Evolutionary conservation across 2,113 vertebrate species (phyloP).

Genomic region (Zosterops lateralis): DNA sequence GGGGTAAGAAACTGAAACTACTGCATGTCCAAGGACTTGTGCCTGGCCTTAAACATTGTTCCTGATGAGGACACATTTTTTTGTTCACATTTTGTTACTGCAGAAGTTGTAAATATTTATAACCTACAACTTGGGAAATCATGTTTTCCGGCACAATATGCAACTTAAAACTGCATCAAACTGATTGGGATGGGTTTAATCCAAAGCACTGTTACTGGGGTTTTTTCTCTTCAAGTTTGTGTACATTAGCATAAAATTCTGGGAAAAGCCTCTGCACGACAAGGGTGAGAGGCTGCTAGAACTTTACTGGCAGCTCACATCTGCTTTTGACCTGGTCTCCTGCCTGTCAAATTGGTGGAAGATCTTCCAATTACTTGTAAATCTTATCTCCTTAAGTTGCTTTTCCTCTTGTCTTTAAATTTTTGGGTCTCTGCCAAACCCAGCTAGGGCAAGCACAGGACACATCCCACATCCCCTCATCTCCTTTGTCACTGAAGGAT

Average conservation of each 20-base stretch:
- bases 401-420: conserved; percentile 13
- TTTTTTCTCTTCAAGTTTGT: background rate
- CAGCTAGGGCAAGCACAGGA: background rate
- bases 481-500: background rate
- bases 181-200: conserved; percentile 16
- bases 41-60: background rate
- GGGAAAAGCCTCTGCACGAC: background rate
- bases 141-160: background rate
- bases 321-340: conserved; percentile 7
- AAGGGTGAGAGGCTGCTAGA: conserved; percentile 4
- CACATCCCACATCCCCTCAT: background rate
- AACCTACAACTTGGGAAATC: background rate
- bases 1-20: background rate
- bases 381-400: conserved; percentile 27
- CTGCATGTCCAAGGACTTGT: background rate
- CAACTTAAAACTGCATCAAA: conserved; percentile 3
- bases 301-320: conserved; percentile 13
- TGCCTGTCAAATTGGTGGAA: background rate
- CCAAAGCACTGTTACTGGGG: background rate
- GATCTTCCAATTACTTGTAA: conserved; percentile 26
- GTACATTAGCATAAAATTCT: conserved; percentile 34
- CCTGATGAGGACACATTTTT: background rate
- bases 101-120: conserved; percentile 59
- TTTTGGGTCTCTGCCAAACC: background rate
- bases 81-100: background rate